These are phyloP conservation scores for Ptychoptera albimana DNA, from an alignment of 2,888 invertebrate genomes.

Conservation along the genomic window DNA sequence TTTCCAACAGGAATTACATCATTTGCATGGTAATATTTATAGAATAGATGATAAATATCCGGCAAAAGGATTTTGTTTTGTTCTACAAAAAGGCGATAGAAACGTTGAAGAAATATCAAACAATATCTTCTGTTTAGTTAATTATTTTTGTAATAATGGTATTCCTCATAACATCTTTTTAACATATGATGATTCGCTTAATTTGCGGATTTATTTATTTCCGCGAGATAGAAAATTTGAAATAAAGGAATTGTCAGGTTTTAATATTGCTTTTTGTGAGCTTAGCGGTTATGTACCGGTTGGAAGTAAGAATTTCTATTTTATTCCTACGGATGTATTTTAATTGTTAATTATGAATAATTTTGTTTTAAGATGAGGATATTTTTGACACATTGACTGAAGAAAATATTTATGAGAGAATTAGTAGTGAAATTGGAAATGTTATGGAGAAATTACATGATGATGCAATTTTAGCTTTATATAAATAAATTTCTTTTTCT, in stretches of 20 bases:
- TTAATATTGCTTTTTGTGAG: constrained; percentile 62
- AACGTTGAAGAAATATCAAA: constrained; percentile 6
- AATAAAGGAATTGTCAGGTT: constrained; percentile 37
- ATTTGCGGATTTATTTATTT: constrained; percentile 47
- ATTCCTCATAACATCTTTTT: constrained; percentile 64
- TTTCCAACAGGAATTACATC: constrained; percentile 36
- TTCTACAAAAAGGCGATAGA: constrained; percentile 25
- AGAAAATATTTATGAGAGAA: constrained; percentile 2
- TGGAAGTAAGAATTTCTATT: constrained; percentile 46
- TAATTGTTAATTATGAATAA: too few relatives aligned
- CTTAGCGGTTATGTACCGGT: constrained; percentile 59
- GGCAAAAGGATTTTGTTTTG: constrained; percentile 53
- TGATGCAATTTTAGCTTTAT: neutral
- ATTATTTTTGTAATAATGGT: constrained; percentile 40
- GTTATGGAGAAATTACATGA: constrained; percentile 6
- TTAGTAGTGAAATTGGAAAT: constrained; percentile 5
- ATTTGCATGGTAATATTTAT: constrained; percentile 36
- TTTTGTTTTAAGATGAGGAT: constrained; percentile 6
- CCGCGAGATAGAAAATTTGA: constrained; percentile 40
- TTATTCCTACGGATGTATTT: too few relatives aligned
- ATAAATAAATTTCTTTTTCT: neutral
- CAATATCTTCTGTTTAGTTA: constrained; percentile 24
- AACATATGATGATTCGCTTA: constrained; percentile 30
- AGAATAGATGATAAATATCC: constrained; percentile 38
- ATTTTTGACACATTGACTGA: constrained; percentile 8